phyloP scores from a whole-genome alignment of 2,113 vertebrate genomes.

The Macrotis lagotis region DNA sequence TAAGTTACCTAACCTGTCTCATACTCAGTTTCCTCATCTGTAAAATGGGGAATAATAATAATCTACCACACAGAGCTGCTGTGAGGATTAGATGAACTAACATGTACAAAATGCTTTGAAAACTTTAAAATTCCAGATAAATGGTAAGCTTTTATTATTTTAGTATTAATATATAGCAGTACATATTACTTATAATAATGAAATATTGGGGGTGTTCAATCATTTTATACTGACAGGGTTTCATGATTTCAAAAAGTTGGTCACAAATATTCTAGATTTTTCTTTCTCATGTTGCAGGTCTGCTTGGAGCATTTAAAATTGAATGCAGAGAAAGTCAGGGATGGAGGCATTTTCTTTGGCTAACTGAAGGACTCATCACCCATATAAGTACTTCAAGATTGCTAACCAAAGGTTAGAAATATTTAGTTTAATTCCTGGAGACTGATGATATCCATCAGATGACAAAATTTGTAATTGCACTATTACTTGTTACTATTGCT shows the following conservation, averaged over 20 bases:
- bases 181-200: neutral
- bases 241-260: neutral
- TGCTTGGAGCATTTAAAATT: neutral
- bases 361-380: neutral
- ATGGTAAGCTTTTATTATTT: neutral
- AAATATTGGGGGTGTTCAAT: neutral
- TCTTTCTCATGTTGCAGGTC: neutral
- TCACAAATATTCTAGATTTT: neutral
- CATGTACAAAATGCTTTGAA: neutral
- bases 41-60: neutral
- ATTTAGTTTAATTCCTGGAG: neutral
- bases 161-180: neutral
- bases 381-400: neutral
- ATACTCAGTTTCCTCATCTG: neutral
- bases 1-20: neutral
- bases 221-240: neutral
- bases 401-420: neutral
- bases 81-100: neutral
- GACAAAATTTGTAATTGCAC: neutral
- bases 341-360: neutral
- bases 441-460: neutral
- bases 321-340: neutral
- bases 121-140: neutral
- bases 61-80: neutral
- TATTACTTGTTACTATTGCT: neutral